Evolutionary conservation across 2,797 vertebrate genomes (phyloP).

Genomic region (Myotis daubentonii): DNA sequence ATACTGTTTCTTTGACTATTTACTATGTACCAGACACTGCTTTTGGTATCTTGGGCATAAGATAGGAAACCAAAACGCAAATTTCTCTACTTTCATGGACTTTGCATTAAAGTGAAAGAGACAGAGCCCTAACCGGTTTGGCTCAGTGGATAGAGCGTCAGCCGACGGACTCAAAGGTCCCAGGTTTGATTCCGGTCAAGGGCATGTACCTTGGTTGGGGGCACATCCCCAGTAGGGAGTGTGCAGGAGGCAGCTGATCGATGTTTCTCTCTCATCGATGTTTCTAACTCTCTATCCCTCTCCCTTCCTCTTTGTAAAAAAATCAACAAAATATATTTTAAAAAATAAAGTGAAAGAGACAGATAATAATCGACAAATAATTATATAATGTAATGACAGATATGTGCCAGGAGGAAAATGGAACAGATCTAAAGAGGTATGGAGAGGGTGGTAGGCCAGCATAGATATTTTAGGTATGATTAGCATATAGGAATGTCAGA

Average conservation of each 20-base stretch:
- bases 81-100: background rate
- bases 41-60: background rate
- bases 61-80: background rate
- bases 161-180: too few species aligned
- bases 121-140: background rate
- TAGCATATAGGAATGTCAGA: background rate
- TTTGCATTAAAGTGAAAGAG: background rate
- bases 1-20: background rate
- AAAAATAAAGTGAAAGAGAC: background rate
- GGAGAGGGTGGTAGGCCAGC: background rate
- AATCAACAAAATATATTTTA: too few species aligned
- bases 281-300: too few species aligned
- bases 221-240: too few species aligned
- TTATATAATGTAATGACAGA: too few species aligned
- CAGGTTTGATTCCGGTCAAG: too few species aligned
- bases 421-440: background rate
- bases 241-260: too few species aligned
- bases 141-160: too few species aligned
- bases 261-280: too few species aligned
- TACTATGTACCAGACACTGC: background rate
- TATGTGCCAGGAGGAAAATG: background rate
- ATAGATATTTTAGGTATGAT: background rate
- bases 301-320: too few species aligned
- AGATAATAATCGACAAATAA: background rate
- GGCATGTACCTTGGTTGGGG: too few species aligned